Evolutionary conservation across 2,888 invertebrate genomes (phyloP).

Genomic region (Mycogona germanica): DNA sequence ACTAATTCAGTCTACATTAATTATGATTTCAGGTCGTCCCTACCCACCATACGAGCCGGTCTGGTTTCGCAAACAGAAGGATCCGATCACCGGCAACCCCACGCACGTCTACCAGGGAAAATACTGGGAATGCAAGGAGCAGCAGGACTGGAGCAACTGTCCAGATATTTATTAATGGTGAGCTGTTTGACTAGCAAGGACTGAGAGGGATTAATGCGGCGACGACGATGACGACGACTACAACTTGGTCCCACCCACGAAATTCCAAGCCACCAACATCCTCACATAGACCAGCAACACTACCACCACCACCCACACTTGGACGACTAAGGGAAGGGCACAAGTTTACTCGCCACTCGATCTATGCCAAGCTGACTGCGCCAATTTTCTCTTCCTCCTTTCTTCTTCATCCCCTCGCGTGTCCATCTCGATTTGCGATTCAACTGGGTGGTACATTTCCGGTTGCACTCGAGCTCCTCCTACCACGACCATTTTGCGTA

Average conservation of each 20-base stretch:
- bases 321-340: too few species aligned
- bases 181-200: neutral
- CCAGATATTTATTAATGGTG: conserved; percentile 63
- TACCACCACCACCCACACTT: too few species aligned
- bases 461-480: too few species aligned
- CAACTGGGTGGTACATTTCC: too few species aligned
- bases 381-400: too few species aligned
- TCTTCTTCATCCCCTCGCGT: too few species aligned
- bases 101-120: conserved; percentile 73
- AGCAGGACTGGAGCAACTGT: conserved; percentile 77
- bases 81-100: conserved; percentile 47
- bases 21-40: conserved; percentile 42
- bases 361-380: too few species aligned
- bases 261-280: neutral
- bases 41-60: conserved; percentile 62
- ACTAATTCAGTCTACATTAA: neutral
- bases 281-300: too few species aligned
- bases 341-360: too few species aligned
- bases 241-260: neutral
- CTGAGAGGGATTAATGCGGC: too few species aligned
- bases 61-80: conserved; percentile 82
- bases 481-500: too few species aligned
- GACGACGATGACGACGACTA: neutral
- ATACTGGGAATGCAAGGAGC: conserved; percentile 87
- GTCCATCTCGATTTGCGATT: too few species aligned